Evolutionary conservation across 2,797 vertebrate species (phyloP), one percentile per base, ranked within the genome.

Genomic region (Neostethus bicornis): DNA sequence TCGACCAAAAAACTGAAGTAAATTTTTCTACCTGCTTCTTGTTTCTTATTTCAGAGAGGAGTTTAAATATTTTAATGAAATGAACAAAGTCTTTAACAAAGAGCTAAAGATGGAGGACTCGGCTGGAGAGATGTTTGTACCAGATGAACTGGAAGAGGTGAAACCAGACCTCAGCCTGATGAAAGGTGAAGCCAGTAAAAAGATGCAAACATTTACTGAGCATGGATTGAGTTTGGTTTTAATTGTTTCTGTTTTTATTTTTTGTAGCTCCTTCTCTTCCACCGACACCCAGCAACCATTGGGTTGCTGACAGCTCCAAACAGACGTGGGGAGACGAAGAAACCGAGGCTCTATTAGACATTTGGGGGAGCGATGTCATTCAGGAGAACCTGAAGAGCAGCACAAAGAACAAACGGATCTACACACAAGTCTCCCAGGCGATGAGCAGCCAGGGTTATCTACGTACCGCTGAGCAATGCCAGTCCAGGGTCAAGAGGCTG

Each of bases 401-500:
- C 55, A 82, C 86, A 39, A 91, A 90, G 70, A 90, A 89, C 85
- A 90, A 80, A 66, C 87, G 87, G 71, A 79, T 88, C 62, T 91
- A 86, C 63, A 64, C 80, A 28, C 87, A 89, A 78, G 87, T 91
- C 53, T 84, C 89, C 7, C 80, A 81, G 55, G 75, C 79, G 32
- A 84, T 92, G 86, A 39, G 62, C 26, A 79, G 60, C 64, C 84
- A 86, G 59, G 90, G 91, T 31, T 91, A 83, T 78, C 48, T 59
- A 51, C 87, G 91, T 51, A 87, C 85, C 0, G 81, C 89, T 0
- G 86, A 87, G 20, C 91, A 91, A 71, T 92, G 90, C 54, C 91
- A 89, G 85, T 90, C 77, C 67, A 80, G 91, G 47, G 86, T 92
- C 23, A 92, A 91, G 77, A 87, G 88, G 71, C 85, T 92, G 41